phyloP scores from a whole-genome alignment of 2,113 vertebrate genomes.

The Aplodontia rufa region DNA sequence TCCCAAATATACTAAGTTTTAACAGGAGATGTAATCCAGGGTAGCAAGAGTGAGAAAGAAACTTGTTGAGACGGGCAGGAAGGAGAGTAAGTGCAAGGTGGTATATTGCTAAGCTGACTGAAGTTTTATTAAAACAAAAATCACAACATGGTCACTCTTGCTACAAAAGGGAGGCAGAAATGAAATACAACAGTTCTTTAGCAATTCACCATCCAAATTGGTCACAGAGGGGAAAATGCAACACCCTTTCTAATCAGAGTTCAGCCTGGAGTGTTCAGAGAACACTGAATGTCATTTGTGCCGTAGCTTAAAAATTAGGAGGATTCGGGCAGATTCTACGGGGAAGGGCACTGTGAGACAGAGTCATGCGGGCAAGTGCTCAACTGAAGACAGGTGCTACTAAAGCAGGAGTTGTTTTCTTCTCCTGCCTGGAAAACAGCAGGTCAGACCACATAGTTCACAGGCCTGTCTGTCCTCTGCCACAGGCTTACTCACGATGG shows the following conservation, averaged over 20 bases:
- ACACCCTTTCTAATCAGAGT: not conserved
- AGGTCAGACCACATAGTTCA: not conserved
- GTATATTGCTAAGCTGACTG: not conserved
- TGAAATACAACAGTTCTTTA: not conserved
- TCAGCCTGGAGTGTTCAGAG: not conserved
- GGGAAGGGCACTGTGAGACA: not conserved
- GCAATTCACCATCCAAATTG: not conserved
- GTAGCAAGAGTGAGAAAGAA: not conserved
- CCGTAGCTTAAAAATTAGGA: not conserved
- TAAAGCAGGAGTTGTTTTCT: not conserved
- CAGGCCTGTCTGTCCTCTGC: not conserved
- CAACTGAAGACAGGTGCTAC: not conserved
- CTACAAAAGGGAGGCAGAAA: not conserved
- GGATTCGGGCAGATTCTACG: not conserved
- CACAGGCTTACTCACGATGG: not conserved
- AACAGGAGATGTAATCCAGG: not conserved
- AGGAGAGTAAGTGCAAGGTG: not conserved
- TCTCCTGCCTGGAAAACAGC: not conserved
- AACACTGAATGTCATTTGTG: not conserved
- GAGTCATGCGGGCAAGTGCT: not conserved
- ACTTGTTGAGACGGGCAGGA: not conserved
- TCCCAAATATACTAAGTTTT: not conserved
- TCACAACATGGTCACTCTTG: not conserved
- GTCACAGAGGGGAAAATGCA: not conserved
- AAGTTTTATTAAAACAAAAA: not conserved